Percentiles rank a stretch among this genome's conserved stretches.
These are phyloP conservation scores for Tuta absoluta DNA, from an alignment of 2,888 invertebrate genomes.

Conservation along the genomic window DNA sequence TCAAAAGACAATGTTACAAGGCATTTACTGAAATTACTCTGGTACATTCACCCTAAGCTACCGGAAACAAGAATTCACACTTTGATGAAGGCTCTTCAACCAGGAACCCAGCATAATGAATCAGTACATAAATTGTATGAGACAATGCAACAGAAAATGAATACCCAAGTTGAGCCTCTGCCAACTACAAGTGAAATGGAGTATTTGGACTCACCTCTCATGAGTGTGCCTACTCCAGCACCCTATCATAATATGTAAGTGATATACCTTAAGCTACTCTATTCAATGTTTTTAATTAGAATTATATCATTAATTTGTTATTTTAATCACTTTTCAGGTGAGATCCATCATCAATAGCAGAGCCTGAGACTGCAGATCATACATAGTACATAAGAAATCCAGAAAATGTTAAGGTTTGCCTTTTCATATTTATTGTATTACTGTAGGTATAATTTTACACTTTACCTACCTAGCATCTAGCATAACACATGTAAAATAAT, in stretches of 20 bases:
- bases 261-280: not conserved
- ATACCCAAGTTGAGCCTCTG: slow-evolving; percentile 84
- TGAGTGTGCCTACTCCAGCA: slow-evolving; percentile 91
- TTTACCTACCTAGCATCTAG: not conserved
- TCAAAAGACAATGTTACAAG: slow-evolving; percentile 94
- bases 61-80: slow-evolving; percentile 89
- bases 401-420: slow-evolving; percentile 14
- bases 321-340: slow-evolving; percentile 23
- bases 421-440: slow-evolving; percentile 23
- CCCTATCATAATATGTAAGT: slow-evolving; percentile 80
- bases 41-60: slow-evolving; percentile 94
- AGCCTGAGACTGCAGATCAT: slow-evolving; percentile 4
- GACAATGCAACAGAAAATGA: slow-evolving; percentile 89
- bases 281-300: not conserved
- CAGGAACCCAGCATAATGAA: slow-evolving; percentile 90
- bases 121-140: slow-evolving; percentile 91
- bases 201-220: slow-evolving; percentile 90
- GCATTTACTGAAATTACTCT: slow-evolving; percentile 93
- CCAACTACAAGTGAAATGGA: slow-evolving; percentile 85
- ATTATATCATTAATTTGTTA: not conserved
- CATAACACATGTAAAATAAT: not conserved
- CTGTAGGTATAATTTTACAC: slow-evolving; percentile 14
- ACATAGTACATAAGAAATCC: slow-evolving; percentile 12
- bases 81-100: slow-evolving; percentile 89
- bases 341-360: not conserved